Conservation (phyloP, 2,888 invertebrate genomes). For the Metopia argyrocephala region DNA sequence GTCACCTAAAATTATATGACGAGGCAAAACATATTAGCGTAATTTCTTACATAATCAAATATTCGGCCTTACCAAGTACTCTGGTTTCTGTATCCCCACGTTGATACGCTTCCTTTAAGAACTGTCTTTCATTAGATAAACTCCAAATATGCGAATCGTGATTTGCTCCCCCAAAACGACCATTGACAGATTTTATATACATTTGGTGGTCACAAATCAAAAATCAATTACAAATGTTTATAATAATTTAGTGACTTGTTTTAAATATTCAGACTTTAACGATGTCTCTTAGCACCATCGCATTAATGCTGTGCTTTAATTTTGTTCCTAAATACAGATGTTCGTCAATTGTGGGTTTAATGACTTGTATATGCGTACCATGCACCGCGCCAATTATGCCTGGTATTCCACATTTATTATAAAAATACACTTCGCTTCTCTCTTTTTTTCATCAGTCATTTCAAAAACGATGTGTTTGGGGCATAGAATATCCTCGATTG, state of each 20-base stretch:
- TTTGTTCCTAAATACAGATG: too few species aligned
- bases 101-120: background rate
- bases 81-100: background rate
- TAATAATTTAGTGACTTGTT: too few species aligned
- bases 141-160: conserved; percentile 1
- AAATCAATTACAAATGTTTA: too few species aligned
- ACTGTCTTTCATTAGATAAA: background rate
- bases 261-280: too few species aligned
- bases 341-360: too few species aligned
- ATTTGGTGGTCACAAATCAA: background rate
- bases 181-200: background rate
- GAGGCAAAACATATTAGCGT: too few species aligned
- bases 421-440: conserved; percentile 4
- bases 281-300: too few species aligned
- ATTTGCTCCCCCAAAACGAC: background rate
- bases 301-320: too few species aligned
- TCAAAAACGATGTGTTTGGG: conserved; percentile 4
- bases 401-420: background rate
- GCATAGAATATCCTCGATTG: background rate
- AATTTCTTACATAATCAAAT: too few species aligned
- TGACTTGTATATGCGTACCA: background rate
- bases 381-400: too few species aligned
- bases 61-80: background rate
- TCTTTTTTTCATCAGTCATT: background rate
- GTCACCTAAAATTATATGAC: conserved; percentile 18